Percentiles rank a stretch among this genome's conserved stretches.
Evolutionary conservation across 2,797 vertebrate species (phyloP).

Genomic region (Melopsittacus undulatus): DNA sequence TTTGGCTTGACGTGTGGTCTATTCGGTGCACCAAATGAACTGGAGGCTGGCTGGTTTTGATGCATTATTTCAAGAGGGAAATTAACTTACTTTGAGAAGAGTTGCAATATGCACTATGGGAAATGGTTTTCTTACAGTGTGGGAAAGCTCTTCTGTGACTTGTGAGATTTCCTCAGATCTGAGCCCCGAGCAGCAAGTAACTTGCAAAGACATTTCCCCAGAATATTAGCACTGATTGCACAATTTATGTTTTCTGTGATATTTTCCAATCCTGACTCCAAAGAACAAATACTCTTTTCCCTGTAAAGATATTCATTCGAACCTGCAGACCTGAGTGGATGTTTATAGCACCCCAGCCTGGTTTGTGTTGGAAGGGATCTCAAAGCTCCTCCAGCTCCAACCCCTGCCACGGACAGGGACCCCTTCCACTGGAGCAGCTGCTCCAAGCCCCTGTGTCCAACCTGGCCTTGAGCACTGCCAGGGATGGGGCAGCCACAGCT

Average conservation of each 20-base stretch:
- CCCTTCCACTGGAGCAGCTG: too few species aligned
- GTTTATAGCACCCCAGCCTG: neutral
- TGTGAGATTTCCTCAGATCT: neutral
- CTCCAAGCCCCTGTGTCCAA: too few species aligned
- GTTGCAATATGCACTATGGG: neutral
- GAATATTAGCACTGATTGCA: neutral
- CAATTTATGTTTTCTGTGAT: neutral
- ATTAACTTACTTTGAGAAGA: neutral
- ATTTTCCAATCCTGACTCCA: neutral
- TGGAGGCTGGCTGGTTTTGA: neutral
- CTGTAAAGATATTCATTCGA: neutral
- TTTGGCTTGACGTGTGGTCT: constrained; percentile 17
- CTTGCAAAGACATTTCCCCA: neutral
- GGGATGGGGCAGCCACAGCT: too few species aligned
- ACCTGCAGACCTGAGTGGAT: neutral
- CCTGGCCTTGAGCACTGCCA: too few species aligned
- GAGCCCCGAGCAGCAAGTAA: neutral
- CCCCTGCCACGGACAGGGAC: too few species aligned
- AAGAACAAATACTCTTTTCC: neutral
- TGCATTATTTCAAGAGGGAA: neutral
- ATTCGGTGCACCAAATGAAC: neutral
- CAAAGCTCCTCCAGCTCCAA: too few species aligned
- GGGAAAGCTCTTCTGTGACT: neutral
- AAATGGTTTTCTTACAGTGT: neutral
- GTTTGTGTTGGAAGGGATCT: neutral